Evolutionary conservation across 2,113 vertebrate genomes (phyloP), one percentile per base, ranked within the genome.

Genomic region (Daubentonia madagascariensis): DNA sequence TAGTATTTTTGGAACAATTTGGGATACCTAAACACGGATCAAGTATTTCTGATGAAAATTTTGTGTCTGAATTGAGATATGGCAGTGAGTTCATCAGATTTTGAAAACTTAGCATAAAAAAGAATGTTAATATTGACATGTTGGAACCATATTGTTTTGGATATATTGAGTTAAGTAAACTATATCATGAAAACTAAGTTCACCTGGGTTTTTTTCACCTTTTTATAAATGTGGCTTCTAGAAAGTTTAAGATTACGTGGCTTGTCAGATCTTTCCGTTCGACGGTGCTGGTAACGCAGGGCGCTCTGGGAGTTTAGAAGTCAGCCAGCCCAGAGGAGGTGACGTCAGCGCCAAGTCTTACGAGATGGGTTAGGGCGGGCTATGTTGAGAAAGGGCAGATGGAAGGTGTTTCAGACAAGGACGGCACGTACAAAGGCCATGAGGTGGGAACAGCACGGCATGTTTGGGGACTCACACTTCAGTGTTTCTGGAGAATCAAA

Each of bases 381-480:
- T 0, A 0, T 22, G 35, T 7, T 45, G 54, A 59, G 76, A 45
- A 25, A 13, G 76, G 40, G n/a, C n/a, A 28, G 18, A 0, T 3
- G 18, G 67, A 67, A 0, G 23, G 6, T 4, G 2, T 28, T 5
- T 12, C 8, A n/a, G 25, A 20, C 45, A 6, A 9, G 28, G 76
- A 9, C 0, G 6, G 25, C 8, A 0, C 0, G 0, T 73, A 18
- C 28, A 32, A 8, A 40, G 57, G 5, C 70, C 59, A 37, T 0
- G 11, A 40, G 52, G 40, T 20, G 9, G 43, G 61, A 48, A 14
- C 23, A 17, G 18, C 63, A 1, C 0, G 6, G 45, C 2, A 0
- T 1, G 6, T 40, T 3, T 48, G 70, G 52, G 48, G 67, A 3
- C 68, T 8, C 10, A 1, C 0, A 7, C 8, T 23, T 28, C 9